Conservation (phyloP, 1,140 invertebrate species). For the Rhynchophorus ferrugineus region DNA sequence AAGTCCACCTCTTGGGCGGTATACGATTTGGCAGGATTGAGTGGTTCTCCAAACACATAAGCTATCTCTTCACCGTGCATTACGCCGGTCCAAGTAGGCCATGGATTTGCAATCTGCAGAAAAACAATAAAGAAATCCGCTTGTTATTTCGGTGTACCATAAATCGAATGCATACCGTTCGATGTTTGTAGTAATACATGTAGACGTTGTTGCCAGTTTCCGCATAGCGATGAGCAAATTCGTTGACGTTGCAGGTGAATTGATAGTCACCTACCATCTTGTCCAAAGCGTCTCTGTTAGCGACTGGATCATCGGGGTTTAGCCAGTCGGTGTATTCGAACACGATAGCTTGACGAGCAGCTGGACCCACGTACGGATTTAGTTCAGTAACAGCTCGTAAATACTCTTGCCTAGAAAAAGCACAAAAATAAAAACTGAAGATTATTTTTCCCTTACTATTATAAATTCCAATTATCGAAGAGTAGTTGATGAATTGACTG, state of each 20-base stretch:
- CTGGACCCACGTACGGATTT: conserved; percentile 76
- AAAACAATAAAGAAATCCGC: not conserved
- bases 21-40: conserved; percentile 73
- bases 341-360: conserved; percentile 74
- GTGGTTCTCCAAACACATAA: conserved; percentile 88
- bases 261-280: conserved; percentile 96
- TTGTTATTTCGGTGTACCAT: not conserved
- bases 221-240: conserved; percentile 81
- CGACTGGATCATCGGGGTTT: conserved; percentile 74
- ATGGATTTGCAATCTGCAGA: conserved; percentile 57
- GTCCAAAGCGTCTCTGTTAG: conserved; percentile 78
- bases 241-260: conserved; percentile 92
- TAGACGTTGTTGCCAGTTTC: conserved; percentile 84
- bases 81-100: conserved; percentile 94
- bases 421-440: not conserved
- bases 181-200: conserved; percentile 92
- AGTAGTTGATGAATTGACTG: no score
- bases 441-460: not conserved
- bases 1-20: conserved; percentile 71
- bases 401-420: conserved; percentile 56
- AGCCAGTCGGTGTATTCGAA: conserved; percentile 92
- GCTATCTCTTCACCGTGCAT: conserved; percentile 95
- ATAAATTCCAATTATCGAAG: no score
- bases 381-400: conserved; percentile 67
- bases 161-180: conserved; percentile 50